phyloP scores from a whole-genome alignment of 2,888 invertebrate species.

The Pasiphila rectangulata region DNA sequence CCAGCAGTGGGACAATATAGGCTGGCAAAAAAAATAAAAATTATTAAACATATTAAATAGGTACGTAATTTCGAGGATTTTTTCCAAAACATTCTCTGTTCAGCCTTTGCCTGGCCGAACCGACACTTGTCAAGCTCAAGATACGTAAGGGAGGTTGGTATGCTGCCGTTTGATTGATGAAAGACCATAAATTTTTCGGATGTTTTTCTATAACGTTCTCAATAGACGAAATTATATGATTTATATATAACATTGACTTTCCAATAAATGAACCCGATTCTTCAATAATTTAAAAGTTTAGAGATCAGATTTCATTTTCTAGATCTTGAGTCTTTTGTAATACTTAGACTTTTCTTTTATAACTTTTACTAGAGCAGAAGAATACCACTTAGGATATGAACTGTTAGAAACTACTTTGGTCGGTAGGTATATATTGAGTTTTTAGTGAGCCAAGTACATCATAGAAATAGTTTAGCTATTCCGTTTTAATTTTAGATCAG shows the following conservation, averaged over 20 bases:
- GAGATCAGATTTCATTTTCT: background rate
- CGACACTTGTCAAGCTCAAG: too few relatives aligned
- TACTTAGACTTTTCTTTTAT: conserved; percentile 1
- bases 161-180: background rate
- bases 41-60: too few relatives aligned
- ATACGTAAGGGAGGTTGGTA: background rate
- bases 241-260: background rate
- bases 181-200: conserved; percentile 1
- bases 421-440: background rate
- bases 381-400: conserved; percentile 1
- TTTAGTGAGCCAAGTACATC: background rate
- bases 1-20: too few relatives aligned
- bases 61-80: too few relatives aligned
- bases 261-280: background rate
- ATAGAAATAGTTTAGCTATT: too few relatives aligned
- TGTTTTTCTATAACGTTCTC: background rate
- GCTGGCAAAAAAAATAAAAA: too few relatives aligned
- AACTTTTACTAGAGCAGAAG: background rate
- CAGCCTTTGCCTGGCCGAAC: too few relatives aligned
- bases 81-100: too few relatives aligned
- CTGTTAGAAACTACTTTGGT: background rate
- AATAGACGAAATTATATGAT: background rate
- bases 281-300: background rate
- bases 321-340: background rate
- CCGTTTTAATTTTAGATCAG: too few relatives aligned